A percentile compares a stretch with the other conserved stretches of the same genome.
Evolutionary conservation across 2,888 invertebrate genomes (phyloP).

Genomic region (Pammene fasciana): DNA sequence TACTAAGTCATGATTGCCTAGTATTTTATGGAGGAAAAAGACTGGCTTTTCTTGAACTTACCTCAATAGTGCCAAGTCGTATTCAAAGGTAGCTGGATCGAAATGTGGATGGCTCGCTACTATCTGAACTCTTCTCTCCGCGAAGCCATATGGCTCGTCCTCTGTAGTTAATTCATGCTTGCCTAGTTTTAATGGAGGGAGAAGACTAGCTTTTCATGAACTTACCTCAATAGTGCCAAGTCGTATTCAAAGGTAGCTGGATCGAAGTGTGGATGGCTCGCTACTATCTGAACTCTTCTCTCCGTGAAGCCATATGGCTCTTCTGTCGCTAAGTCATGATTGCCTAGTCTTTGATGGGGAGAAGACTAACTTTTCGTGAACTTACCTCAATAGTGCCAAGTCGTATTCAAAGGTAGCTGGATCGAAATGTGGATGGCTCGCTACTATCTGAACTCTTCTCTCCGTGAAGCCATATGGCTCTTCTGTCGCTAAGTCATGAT

Average conservation of each 20-base stretch:
- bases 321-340: constrained; percentile 93
- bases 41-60: too few species aligned
- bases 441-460: too few species aligned
- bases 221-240: constrained; percentile 89
- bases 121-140: constrained; percentile 94
- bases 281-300: constrained; percentile 94
- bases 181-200: constrained; percentile 87
- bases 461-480: too few species aligned
- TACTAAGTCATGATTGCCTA: too few species aligned
- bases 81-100: constrained; percentile 95
- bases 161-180: constrained; percentile 95
- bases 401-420: constrained; percentile 96
- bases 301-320: constrained; percentile 95
- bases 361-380: too few species aligned
- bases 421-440: constrained; percentile 96
- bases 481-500: too few species aligned
- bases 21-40: too few species aligned
- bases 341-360: constrained; percentile 91
- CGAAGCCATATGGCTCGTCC: constrained; percentile 93
- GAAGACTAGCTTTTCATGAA: too few species aligned
- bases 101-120: constrained; percentile 97
- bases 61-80: constrained; percentile 93
- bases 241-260: constrained; percentile 96
- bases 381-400: constrained; percentile 89
- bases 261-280: constrained; percentile 96